Percentiles rank a stretch among this genome's conserved stretches.
Evolutionary conservation across 2,797 vertebrate species (phyloP).

Genomic region (Syndactyla subalaris): DNA sequence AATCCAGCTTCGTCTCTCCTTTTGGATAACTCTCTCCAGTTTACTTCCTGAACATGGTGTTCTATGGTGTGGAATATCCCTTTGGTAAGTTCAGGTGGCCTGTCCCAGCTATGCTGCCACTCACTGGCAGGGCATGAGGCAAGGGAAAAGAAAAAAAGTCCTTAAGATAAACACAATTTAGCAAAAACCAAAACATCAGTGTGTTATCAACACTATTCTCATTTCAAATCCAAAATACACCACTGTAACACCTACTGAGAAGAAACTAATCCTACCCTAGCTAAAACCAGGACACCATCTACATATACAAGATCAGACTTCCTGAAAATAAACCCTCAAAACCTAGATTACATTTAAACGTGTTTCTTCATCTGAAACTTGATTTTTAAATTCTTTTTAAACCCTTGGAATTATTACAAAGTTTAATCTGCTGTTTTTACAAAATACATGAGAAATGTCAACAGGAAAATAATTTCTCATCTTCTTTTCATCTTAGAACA

Average conservation of each 20-base stretch:
- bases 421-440: background rate
- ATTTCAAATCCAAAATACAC: background rate
- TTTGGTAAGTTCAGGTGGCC: background rate
- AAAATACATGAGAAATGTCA: background rate
- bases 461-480: slow-evolving; percentile 9
- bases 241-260: background rate
- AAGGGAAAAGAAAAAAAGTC: background rate
- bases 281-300: background rate
- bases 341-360: background rate
- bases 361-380: background rate
- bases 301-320: background rate
- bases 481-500: slow-evolving; percentile 61
- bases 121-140: background rate
- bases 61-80: background rate
- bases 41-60: background rate
- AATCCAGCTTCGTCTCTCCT: background rate
- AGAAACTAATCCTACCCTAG: background rate
- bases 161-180: background rate
- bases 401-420: background rate
- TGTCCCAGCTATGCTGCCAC: background rate
- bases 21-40: background rate
- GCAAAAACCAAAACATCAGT: background rate
- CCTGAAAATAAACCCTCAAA: background rate
- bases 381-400: background rate
- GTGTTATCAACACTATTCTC: background rate